Base-by-base conservation (phyloP, 2,797 vertebrate genomes). In the Melanotaenia parkinsoni region DNA sequence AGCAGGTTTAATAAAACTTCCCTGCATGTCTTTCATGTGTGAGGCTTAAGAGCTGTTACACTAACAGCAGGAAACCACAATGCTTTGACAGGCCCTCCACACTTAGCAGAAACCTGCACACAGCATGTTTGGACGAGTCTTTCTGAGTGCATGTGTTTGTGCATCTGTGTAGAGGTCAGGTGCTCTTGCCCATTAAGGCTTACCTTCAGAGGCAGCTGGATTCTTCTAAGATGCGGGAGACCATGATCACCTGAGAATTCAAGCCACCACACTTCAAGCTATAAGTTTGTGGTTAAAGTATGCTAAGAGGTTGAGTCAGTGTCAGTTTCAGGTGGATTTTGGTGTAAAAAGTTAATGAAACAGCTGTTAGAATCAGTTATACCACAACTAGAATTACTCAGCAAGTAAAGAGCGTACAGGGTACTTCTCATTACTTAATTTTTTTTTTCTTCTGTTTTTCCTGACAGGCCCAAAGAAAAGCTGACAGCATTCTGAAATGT, bases 11-110 rank as follows among this genome's bases (percentile, higher is more conserved):
- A 88, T 89, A 89, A 91, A 92, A 90, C 76, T 79, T 86, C 32
- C 77, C 76, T 77, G 83, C 82, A 82, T 87, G 78, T 89, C 88
- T 88, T 92, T 92, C 85, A 91, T 88, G 85, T 91, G 80, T 70
- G 80, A 74, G 85, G 83, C 86, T 91, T 85, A 88, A 86, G 86
- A 87, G 84, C 88, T 90, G 91, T 91, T 86, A 85, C 78, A 79
- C 65, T 57, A 66, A 74, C 71, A 87, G 80, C 68, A 81, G 70
- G 84, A 90, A 87, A 87, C 72, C 83, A 85, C 76, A 63, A 68
- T 63, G 80, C 85, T 90, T 85, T 89, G 85, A 89, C 88, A 74
- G 60, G 58, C 50, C 65, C 40, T 85, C 35, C 61, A 61, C 70
- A 66, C 59, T 26, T 74, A 82, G 60, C 81, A 63, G 40, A 77